Percentiles rank a stretch among this genome's conserved stretches.
Evolutionary conservation across 2,888 invertebrate genomes (phyloP).

Genomic region (Doris montereyensis): DNA sequence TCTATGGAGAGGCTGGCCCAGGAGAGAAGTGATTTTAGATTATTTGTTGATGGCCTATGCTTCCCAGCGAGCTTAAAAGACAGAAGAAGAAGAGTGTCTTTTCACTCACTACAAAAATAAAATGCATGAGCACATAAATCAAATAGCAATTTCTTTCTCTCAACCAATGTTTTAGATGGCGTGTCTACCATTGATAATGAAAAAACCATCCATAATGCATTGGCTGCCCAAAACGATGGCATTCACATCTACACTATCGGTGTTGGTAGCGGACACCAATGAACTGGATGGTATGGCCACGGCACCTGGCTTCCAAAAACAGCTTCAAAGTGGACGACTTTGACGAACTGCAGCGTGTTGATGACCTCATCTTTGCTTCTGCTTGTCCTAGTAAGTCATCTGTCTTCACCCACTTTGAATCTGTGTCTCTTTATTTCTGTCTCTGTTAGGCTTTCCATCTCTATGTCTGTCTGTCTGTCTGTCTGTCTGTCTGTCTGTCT

Average conservation of each 20-base stretch:
- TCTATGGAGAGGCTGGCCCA: no score
- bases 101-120: no score
- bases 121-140: no score
- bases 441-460: background rate
- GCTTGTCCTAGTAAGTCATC: conserved; percentile 42
- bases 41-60: no score
- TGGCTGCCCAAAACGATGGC: conserved; percentile 50
- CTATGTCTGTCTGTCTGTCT: background rate
- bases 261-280: conserved; percentile 59
- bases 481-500: background rate
- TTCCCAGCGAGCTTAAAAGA: no score
- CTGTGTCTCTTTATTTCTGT: background rate
- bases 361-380: conserved; percentile 41
- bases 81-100: no score
- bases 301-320: conserved; percentile 49
- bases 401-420: background rate
- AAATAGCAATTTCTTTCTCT: no score
- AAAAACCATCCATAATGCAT: conserved; percentile 58
- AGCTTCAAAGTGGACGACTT: conserved; percentile 59
- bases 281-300: conserved; percentile 64
- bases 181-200: conserved; percentile 60
- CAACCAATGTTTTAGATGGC: no score
- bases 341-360: conserved; percentile 51
- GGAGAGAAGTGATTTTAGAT: no score
- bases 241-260: conserved; percentile 64